phyloP scores from a whole-genome alignment of 2,113 vertebrate genomes.

The Pseudolaguvia tuberculata region DNA sequence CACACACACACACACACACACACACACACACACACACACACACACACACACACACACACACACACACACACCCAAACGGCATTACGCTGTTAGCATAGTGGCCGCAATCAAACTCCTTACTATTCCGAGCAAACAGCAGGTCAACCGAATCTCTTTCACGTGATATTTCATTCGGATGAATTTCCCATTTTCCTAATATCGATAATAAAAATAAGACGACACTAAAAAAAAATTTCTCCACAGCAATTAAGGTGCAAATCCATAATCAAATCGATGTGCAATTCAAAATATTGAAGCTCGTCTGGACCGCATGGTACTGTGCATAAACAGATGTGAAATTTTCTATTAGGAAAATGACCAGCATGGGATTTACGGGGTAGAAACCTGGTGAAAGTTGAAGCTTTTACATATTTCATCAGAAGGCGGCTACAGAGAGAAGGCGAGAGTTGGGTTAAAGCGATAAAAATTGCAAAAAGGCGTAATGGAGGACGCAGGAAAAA shows the following conservation, averaged over 20 bases:
- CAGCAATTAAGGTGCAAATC: conserved; percentile 73
- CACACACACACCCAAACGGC: no score
- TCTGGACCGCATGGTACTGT: conserved; percentile 40
- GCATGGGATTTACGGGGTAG: conserved; percentile 65
- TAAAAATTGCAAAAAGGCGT: conserved; percentile 63
- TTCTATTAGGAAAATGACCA: conserved; percentile 62
- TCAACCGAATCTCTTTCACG: neutral
- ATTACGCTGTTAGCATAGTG: neutral
- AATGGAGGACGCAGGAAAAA: conserved; percentile 60
- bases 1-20: no score
- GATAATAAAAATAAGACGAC: conserved; percentile 70
- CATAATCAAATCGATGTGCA: conserved; percentile 74
- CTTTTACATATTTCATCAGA: conserved; percentile 71
- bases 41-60: no score
- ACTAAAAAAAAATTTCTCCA: conserved; percentile 66
- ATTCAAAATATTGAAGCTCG: conserved; percentile 67
- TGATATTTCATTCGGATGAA: conserved; percentile 58
- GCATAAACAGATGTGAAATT: conserved; percentile 59
- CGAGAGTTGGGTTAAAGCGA: conserved; percentile 57
- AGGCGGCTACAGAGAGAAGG: conserved; percentile 29
- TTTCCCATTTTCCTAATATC: conserved; percentile 68
- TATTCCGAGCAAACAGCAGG: neutral
- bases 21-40: no score
- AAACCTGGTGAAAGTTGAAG: conserved; percentile 64
- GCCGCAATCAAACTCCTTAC: neutral